Evolutionary conservation across 92 coral and sea anemone species (phyloP), one percentile per base, ranked within the genome.

Genomic region (Parazoanthus atlanticus): DNA sequence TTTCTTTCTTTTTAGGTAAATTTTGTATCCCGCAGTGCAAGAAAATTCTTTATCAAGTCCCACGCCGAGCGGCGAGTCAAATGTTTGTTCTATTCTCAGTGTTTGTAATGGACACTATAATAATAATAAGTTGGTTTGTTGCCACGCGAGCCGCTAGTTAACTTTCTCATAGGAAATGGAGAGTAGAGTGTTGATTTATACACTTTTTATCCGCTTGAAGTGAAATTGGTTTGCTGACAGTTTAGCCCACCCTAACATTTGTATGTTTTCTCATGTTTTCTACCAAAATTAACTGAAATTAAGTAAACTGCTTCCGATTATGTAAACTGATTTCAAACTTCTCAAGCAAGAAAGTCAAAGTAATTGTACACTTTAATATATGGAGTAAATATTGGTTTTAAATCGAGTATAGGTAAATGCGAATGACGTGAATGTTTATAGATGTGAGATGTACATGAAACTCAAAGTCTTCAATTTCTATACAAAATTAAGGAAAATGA

Each of bases 141-240:
- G 79, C 87, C 87, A 84, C 78, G 87, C 87, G 79, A 84, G 31
- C 1, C n/a, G 43, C 87, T 84, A 43, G 87, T 84, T 70, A 84
- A 84, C 87, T n/a, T 69, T 84, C 87, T 43, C 87, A 69, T 29
- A 84, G 78, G 87, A 84, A 70, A 84, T 30, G 32, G 43, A 84
- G 67, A 70, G 29, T 52, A 71, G 54, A 84, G n/a, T 84, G 79
- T 38, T 84, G 78, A 43, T 46, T 70, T 70, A 43, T 29, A 67
- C 74, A 43, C 87, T 79, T 70, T 84, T 41, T 84, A 49, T 84
- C 26, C 33, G 26, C 40, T 84, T 34, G 9, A 84, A 31, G 23
- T 36, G 5, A 82, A 64, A 66, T 64, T 82, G 61, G 40, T 66
- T 32, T 71, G 38, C n/a, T 84, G 65, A 84, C 78, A 84, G 78